Base-by-base conservation (phyloP, 92 coral and sea anemone species). In the Phenganax subtilis region DNA sequence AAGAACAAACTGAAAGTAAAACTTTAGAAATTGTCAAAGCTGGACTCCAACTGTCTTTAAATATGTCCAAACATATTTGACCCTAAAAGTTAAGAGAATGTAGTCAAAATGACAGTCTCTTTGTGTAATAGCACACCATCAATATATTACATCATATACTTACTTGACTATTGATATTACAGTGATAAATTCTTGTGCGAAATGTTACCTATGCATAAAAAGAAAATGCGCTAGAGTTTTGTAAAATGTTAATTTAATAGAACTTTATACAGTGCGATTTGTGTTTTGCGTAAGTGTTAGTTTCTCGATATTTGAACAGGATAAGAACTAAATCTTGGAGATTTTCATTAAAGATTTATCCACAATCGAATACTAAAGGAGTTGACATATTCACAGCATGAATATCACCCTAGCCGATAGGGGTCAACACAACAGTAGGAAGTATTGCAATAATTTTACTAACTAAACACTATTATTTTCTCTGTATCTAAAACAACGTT, bases 41-140 rank as follows among this genome's bases (percentile, higher is more conserved):
- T 15, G 97, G 94, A 72, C 97, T 90, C 93, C 97, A 92, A 81
- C 87, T 91, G 78, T 92, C 97, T 85, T 92, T 92, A 70, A 92
- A 82, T 55, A 90, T 92, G 69, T 90, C 97, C 47, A 92, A 82
- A 69, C 97, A 92, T 58, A 92, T 89, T 64, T 85, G 88, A 72
- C 97, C 97, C 97, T 92, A 82, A 70, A 74, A 55, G 6, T 14
- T 1, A 14, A 30, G 30, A 14, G 14, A 16, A 63, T 7, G 8
- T 15, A 61, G 64, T 61, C 17, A 44, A 17, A 69, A 69, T 20
- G 29, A 61, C n/a, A 61, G 47, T 37, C 2, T 37, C 3, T 37
- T 1, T 37, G 2, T 37, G 3, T 37, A 37, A 59, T 14, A 59
- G 7, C 65, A 59, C 7, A 59, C 47, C 47, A 37, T 2, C 47